These are phyloP conservation scores for Eupeodes latifasciatus DNA, from an alignment of 2,888 invertebrate species.

Conservation along the genomic window DNA sequence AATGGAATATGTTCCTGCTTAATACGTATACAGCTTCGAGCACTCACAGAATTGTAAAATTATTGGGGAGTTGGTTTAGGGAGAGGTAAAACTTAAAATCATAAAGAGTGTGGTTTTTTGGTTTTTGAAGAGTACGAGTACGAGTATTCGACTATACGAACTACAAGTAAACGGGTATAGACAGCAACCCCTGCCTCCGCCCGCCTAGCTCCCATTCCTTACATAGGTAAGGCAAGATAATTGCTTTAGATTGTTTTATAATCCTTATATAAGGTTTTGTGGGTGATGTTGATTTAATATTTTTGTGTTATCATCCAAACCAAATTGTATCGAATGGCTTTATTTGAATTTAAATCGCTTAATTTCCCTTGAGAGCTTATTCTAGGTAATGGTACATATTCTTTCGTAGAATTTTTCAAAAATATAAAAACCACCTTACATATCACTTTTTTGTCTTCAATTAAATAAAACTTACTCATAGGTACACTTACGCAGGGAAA, in stretches of 20 bases:
- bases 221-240: constrained; percentile 56
- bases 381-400: background rate
- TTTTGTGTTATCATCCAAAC: constrained; percentile 55
- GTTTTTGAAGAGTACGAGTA: background rate
- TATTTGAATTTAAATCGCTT: constrained; percentile 60
- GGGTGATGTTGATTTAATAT: constrained; percentile 61
- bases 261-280: constrained; percentile 55
- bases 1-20: constrained; percentile 60
- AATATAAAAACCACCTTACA: background rate
- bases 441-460: background rate
- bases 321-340: constrained; percentile 58
- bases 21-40: background rate
- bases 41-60: background rate
- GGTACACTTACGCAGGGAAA: background rate
- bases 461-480: constrained; percentile 6
- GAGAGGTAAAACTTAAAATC: background rate
- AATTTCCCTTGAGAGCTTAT: constrained; percentile 51
- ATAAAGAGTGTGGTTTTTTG: constrained; percentile 5
- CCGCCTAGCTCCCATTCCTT: too few relatives aligned
- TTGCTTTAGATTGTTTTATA: constrained; percentile 72
- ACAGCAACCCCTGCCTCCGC: too few relatives aligned
- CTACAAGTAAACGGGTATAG: too few relatives aligned
- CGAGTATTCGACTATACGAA: too few relatives aligned
- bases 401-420: background rate
- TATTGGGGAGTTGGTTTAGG: background rate